Evolutionary conservation across 2,888 invertebrate species (phyloP).

Genomic region (Oscheius sp.): DNA sequence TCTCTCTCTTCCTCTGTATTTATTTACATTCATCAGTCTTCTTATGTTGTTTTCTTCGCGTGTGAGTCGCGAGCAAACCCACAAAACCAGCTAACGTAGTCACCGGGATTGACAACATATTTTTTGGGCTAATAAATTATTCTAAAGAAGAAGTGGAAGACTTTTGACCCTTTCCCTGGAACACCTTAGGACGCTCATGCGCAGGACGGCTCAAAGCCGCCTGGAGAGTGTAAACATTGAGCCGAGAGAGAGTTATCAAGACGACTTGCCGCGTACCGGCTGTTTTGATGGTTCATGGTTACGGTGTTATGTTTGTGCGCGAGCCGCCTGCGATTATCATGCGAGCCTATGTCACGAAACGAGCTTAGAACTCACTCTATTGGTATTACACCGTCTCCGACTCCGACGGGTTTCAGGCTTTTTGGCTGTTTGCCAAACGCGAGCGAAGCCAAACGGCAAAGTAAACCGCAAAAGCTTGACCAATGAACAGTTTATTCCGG

Average conservation of each 20-base stretch:
- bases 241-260: slow-evolving; percentile 25
- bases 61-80: slow-evolving; percentile 11
- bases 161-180: neutral
- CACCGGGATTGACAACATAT: too few species aligned
- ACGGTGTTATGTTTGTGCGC: slow-evolving; percentile 27
- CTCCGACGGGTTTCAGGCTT: slow-evolving; percentile 15
- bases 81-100: slow-evolving; percentile 2
- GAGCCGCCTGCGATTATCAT: slow-evolving; percentile 26
- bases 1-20: slow-evolving; percentile 6
- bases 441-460: neutral
- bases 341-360: slow-evolving; percentile 31
- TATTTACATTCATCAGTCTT: slow-evolving; percentile 14
- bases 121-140: neutral
- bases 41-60: slow-evolving; percentile 18
- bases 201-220: slow-evolving; percentile 28
- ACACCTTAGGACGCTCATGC: slow-evolving; percentile 24
- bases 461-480: slow-evolving; percentile 1
- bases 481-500: neutral
- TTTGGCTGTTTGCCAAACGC: slow-evolving; percentile 22
- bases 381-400: slow-evolving; percentile 23
- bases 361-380: slow-evolving; percentile 13
- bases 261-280: slow-evolving; percentile 1
- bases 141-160: neutral
- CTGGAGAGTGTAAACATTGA: slow-evolving; percentile 28
- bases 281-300: slow-evolving; percentile 33